phyloP scores from a whole-genome alignment of 2,888 invertebrate species.

The Polyommatus icarus region DNA sequence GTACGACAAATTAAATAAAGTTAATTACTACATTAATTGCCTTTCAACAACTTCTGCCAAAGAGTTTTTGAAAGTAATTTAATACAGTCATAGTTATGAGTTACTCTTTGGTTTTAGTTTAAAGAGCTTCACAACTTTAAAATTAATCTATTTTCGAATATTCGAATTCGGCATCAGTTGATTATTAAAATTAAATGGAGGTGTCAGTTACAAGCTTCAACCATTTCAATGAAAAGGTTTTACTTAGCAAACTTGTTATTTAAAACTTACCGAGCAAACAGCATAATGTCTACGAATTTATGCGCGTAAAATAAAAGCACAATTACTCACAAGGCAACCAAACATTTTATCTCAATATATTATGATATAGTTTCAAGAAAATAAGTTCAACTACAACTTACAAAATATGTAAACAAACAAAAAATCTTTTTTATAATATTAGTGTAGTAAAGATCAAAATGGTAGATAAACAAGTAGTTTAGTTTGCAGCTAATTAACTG shows the following conservation, averaged over 20 bases:
- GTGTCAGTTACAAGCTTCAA: neutral
- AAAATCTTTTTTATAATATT: too few species aligned
- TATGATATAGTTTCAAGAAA: too few species aligned
- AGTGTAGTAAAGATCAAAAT: neutral
- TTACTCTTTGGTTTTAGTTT: neutral
- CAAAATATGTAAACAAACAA: too few species aligned
- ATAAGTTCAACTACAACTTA: too few species aligned
- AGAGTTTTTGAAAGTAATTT: neutral
- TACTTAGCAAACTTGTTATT: neutral
- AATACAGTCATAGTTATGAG: neutral
- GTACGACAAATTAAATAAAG: conserved; percentile 1
- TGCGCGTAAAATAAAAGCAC: too few species aligned
- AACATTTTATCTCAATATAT: too few species aligned
- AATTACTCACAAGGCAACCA: too few species aligned
- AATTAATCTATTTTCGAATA: neutral
- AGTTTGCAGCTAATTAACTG: conserved; percentile 8
- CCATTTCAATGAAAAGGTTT: neutral
- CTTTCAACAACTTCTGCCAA: neutral
- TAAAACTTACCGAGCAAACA: neutral
- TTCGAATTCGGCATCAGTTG: neutral
- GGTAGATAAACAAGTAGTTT: neutral
- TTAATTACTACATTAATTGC: conserved; percentile 31
- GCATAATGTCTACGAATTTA: too few species aligned
- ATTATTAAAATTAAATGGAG: neutral
- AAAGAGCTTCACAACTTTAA: neutral